A percentile compares a stretch with the other conserved stretches of the same genome.
Evolutionary conservation across 1,140 invertebrate genomes (phyloP).

Genomic region (Drosophila subobscura): DNA sequence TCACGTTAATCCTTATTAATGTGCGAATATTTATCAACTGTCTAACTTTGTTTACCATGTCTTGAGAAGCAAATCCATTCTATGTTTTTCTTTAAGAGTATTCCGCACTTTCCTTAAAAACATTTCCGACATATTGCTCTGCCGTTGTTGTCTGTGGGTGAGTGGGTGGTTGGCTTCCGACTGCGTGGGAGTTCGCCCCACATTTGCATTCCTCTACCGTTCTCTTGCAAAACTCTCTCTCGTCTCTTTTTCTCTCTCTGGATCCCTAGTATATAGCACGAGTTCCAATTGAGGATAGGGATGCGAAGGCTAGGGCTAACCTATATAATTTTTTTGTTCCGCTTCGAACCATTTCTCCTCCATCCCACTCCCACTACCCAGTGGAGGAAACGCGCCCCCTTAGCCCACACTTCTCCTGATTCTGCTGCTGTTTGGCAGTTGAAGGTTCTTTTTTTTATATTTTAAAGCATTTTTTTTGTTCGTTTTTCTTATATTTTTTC

Average conservation of each 20-base stretch:
- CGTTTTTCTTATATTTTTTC: slow-evolving; percentile 21
- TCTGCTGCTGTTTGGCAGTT: slow-evolving; percentile 55
- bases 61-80: no score
- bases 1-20: no score
- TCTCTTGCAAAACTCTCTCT: slow-evolving; percentile 9
- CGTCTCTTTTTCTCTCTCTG: slow-evolving; percentile 24
- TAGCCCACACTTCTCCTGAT: background rate
- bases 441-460: slow-evolving; percentile 69
- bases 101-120: slow-evolving; percentile 11
- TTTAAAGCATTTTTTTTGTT: slow-evolving; percentile 48
- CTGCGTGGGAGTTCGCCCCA: slow-evolving; percentile 41
- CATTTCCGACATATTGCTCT: slow-evolving; percentile 38
- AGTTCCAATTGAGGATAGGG: slow-evolving; percentile 50
- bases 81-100: background rate
- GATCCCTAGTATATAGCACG: slow-evolving; percentile 33
- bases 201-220: slow-evolving; percentile 60
- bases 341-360: slow-evolving; percentile 23
- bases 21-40: no score
- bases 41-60: no score
- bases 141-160: slow-evolving; percentile 41
- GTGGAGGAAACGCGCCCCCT: slow-evolving; percentile 10
- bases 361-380: slow-evolving; percentile 21
- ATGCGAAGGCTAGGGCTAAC: slow-evolving; percentile 65
- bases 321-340: slow-evolving; percentile 74
- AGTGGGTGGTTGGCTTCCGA: slow-evolving; percentile 15